Percentiles rank a stretch among this genome's conserved stretches.
Conservation (phyloP, 2,888 invertebrate genomes). For the Azorinus chamasolen region DNA sequence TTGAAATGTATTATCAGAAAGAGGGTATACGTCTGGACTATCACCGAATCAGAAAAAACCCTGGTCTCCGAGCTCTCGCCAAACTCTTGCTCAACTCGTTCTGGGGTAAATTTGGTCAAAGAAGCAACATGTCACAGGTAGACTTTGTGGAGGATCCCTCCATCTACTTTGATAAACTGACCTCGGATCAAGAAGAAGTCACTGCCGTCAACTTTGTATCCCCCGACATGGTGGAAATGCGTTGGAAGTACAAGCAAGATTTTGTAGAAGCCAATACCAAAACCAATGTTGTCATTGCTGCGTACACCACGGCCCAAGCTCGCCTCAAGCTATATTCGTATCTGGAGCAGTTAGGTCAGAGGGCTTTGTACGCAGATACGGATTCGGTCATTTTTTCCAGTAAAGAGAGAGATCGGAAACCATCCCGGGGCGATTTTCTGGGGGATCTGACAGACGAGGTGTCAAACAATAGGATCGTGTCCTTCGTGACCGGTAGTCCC, state of each 20-base stretch:
- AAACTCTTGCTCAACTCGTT: conserved; percentile 15
- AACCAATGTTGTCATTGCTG: conserved; percentile 37
- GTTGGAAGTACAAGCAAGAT: conserved; percentile 15
- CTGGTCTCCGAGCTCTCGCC: conserved; percentile 40
- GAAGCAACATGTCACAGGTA: conserved; percentile 16
- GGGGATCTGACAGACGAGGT: conserved; percentile 84
- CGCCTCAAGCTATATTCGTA: conserved; percentile 37
- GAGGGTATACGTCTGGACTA: conserved; percentile 23
- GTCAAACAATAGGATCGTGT: conserved; percentile 26
- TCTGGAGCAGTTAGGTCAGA: conserved; percentile 17
- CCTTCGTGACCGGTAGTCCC: conserved; percentile 73
- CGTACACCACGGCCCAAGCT: conserved; percentile 46
- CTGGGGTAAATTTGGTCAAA: too few relatives aligned
- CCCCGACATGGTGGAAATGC: conserved; percentile 14
- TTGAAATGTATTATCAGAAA: too few relatives aligned
- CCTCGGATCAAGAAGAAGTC: conserved; percentile 4
- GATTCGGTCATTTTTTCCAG: conserved; percentile 30
- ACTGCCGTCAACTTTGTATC: conserved; percentile 12
- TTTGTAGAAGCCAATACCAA: conserved; percentile 18
- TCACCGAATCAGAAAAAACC: conserved; percentile 34
- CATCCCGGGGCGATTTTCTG: conserved; percentile 75
- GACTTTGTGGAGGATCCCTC: not conserved
- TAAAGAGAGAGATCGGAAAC: conserved; percentile 25
- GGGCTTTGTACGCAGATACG: conserved; percentile 30
- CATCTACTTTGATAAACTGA: conserved; percentile 19